Evolutionary conservation across 2,888 invertebrate genomes (phyloP), one percentile per base, ranked within the genome.

Genomic region (Dasysyrphus tricinctus): DNA sequence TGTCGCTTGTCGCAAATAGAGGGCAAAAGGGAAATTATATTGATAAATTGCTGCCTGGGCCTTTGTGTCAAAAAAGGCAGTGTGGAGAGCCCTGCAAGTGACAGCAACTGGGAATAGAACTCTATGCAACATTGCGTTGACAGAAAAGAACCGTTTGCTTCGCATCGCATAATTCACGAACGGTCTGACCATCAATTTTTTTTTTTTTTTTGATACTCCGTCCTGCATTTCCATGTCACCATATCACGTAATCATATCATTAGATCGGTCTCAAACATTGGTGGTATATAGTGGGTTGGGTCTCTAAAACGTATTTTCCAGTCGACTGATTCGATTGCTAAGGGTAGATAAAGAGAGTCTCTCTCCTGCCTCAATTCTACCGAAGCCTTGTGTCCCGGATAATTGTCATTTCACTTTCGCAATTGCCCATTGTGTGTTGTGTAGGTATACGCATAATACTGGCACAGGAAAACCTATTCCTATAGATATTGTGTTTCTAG

Each of bases 401-500:
- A 81, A 86, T 81, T 81, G 80, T 86, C 82, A 79, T 82, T 82
- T 86, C 72, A 75, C 82, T 82, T 86, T 86, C 63, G 79, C 82
- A 86, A 86, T 79, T 86, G 65, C 54, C 51, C 32, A 63, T 78
- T 69, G 54, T 54, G 37, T 39, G 29, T 24, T 2, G 24, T n/a
- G n/a, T n/a, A n/a, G n/a, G n/a, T n/a, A 47, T 37, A 16, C 24
- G 1, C 24, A 24, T 24, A 2, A 24, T 24, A 12, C 12, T 12
- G 4, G 39, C 42, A n/a, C n/a, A 14, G 42, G 42, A 42, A 42
- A 19, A 37, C 19, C 37, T 37, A 37, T 37, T 34, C 12, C 37
- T 24, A n/a, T 47, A 8, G 8, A 29, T 9, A 32, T 2, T 14
- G 24, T 12, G 34, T 69, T 24, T 37, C 12, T 42, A 54, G 9